Evolutionary conservation across 2,113 vertebrate genomes (phyloP), one percentile per base, ranked within the genome.

Genomic region (Cariama cristata): DNA sequence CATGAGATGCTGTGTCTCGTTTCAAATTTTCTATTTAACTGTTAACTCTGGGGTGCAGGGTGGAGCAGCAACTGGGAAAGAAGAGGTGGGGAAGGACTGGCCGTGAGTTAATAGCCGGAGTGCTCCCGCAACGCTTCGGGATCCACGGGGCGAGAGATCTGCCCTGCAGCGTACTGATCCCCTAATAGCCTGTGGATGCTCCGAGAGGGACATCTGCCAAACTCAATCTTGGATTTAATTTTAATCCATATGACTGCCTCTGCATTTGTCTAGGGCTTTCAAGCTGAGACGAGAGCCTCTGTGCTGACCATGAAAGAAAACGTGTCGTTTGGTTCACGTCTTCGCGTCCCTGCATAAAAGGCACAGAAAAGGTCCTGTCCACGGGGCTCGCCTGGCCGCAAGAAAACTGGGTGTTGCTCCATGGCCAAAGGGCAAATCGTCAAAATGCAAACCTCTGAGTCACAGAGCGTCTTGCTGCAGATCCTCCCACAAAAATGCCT

Each of bases 161-260:
- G 71, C 17, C 23, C 53, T 58, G 42, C 12, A 35, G 30, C 3
- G 33, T 11, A 11, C 40, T 64, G 40, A 94, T 68, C 67, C 56
- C 6, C 0, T 75, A 93, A 94, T 10, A 84, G 81, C 44, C 44
- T 44, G 13, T 3, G 44, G 60, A 75, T 26, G 40, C 53, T 69
- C 77, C n/a, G 76, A 94, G 88, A 86, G 49, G 32, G 79, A 95
- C 94, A 97, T 75, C 77, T 95, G 95, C 64, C 8, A 6, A 84
- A 86, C 40, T 88, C 91, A 93, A 93, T 90, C 84, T 91, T 96
- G 93, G 91, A 91, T 94, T 97, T 94, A 84, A 87, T 96, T 90
- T 95, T 95, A 93, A 97, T 93, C 92, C 84, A 45, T 5, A 8
- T 90, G 80, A 72, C 66, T 94, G 94, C 63, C 63, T 75, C 80